Percentiles rank a stretch among this genome's conserved stretches.
Evolutionary conservation across 2,113 vertebrate species (phyloP).

Genomic region (Eclectus roratus): DNA sequence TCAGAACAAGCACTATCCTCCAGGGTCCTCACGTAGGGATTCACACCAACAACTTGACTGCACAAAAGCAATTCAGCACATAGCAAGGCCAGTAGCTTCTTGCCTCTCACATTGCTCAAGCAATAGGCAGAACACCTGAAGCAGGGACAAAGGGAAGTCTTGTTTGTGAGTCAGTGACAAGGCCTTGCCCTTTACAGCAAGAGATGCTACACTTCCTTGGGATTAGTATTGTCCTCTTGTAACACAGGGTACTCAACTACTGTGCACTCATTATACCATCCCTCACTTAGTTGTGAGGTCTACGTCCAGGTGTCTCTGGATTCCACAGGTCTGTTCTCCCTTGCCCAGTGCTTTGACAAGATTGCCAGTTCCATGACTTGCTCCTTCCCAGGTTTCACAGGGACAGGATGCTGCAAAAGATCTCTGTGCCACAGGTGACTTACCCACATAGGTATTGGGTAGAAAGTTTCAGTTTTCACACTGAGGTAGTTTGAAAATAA

Average conservation of each 20-base stretch:
- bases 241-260: background rate
- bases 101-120: background rate
- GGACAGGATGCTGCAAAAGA: background rate
- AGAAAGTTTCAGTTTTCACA: background rate
- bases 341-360: background rate
- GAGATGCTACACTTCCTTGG: background rate
- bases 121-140: background rate
- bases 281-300: background rate
- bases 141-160: background rate
- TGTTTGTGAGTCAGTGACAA: background rate
- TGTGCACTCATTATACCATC: background rate
- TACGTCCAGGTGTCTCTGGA: background rate
- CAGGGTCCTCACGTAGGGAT: background rate
- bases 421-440: background rate
- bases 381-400: background rate
- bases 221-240: background rate
- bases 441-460: background rate
- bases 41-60: background rate
- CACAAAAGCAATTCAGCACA: background rate
- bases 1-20: background rate
- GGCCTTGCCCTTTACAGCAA: background rate
- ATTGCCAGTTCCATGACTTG: background rate
- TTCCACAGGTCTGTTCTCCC: background rate
- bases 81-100: background rate
- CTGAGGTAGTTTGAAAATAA: background rate